Base-by-base conservation (phyloP, 1,140 invertebrate genomes). In the Amyelois transitella region DNA sequence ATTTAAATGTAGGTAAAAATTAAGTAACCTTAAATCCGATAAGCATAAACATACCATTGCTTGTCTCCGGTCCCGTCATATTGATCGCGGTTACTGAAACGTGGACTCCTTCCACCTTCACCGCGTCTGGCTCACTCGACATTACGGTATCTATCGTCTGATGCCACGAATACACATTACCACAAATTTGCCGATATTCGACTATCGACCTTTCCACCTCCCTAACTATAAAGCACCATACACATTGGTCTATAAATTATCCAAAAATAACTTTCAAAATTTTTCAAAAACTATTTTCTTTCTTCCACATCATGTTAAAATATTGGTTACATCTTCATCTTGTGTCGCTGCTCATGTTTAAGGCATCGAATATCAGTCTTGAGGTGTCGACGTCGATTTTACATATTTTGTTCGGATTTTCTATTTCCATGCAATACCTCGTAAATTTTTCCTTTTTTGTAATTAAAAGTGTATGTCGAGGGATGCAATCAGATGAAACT, bases 41-140 rank as follows among this genome's bases (percentile, higher is more conserved):
- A n/a, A n/a, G n/a, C n/a, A n/a, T 2, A 10, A 32, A 38, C 79
- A 77, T 66, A 89, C 88, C 85, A 68, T 82, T 88, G 53, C 74
- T 81, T 18, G 78, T 80, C 49, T 89, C 83, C 19, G 80, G 69
- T 32, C 86, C 88, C 21, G 85, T 79, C 86, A 89, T 89, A 66
- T 84, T 88, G 77, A 89, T 89, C 22, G 88, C 85, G 28, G 88
- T 89, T 63, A 88, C 88, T 53, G 86, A 88, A 18, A 89, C 81
- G 73, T 88, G 81, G 51, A 77, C 86, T 53, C 81, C 80, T 62
- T 88, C 86, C 65, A 87, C 75, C 65, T 87, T 87, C 53, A 87
- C 81, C 21, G 81, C 58, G 28, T 86, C 79, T 12, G 69, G 75
- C 43, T 88, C 84, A 62, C 72, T 81, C 52, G 74, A 71, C 81